Base-by-base conservation (phyloP, 2,113 vertebrate species). In the Cephalopterus ornatus region DNA sequence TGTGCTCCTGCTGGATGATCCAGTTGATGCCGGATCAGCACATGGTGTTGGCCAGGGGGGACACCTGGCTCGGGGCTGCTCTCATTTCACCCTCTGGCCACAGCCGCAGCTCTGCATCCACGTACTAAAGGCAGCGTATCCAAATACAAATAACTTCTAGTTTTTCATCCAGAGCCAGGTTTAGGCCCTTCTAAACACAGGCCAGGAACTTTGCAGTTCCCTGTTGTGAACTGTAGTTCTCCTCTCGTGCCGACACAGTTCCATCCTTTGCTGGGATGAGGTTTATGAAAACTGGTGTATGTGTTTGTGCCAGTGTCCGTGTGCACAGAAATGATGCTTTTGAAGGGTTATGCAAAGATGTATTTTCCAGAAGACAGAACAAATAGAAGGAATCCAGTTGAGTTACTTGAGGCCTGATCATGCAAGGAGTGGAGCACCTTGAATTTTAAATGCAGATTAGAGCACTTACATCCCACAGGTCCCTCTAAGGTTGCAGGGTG, bases 321-420 rank as follows among this genome's bases (percentile, higher is more conserved):
- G 56, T 32, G 12, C 44, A 12, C 0, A 75, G 56, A 18, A 76
- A 26, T 6, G 62, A 20, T 76, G 44, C 46, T 72, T 85, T 7
- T 65, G 71, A 73, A 73, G 58, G 58, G 33, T 92, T 88, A 63
- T 20, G 7, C 76, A 88, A 82, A 94, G 74, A 66, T 68, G 3
- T 39, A 14, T 94, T 58, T 94, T 95, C 77, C 85, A 94, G 89
- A 17, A 83, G 71, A 83, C 26, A 46, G 62, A 89, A 66, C 66
- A 94, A 92, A 73, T 30, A 76, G 52, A 82, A 53, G 66, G 74
- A 67, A 65, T 67, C 33, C 9, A 17, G 20, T 12, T 82, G 59
- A 82, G 41, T 39, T 78, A 39, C 33, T 78, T 44, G 41, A 42
- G 27, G 28, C 8, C 39, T 70, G 71, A 53, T 73, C 41, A 2